Base-by-base conservation (phyloP, 2,797 vertebrate genomes). In the Lepidocolaptes lacrymiger region DNA sequence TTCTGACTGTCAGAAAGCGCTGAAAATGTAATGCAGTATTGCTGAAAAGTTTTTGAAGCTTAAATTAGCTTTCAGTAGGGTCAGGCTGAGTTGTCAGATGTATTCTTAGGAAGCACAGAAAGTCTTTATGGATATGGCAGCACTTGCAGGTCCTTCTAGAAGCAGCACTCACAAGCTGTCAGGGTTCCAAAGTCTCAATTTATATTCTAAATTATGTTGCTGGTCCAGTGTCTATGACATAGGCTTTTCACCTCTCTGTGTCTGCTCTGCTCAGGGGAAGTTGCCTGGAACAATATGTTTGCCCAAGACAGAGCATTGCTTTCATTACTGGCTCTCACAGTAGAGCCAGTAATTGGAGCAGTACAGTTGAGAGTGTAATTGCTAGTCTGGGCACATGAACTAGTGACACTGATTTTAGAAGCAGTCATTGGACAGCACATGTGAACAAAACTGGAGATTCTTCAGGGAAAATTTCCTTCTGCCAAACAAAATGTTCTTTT, bases 11-110 rank as follows among this genome's bases (percentile, higher is more conserved):
- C 69, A 61, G 37, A 55, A 41, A 19, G 39, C 39, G 80, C 63
- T 18, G 2, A 79, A 88, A 86, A 90, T 77, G 62, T 0, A 4
- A 37, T 78, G 26, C 37, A 72, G 13, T 82, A 77, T 61, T 92
- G 54, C 63, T 80, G 68, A 92, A 85, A 82, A 83, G 46, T 72
- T 72, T 91, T 61, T 83, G n/a, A 67, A 88, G 27, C 52, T 91
- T 74, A 94, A 91, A 74, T 94, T 85, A 85, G 46, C 84, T 85
- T 92, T 79, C 22, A 16, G 14, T 39, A 71, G 91, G 89, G 54
- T 24, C 67, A 67, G 14, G 11, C n/a, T 76, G 79, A 85, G 51
- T 79, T 89, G 92, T 88, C 84, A 95, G 68, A 80, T 46, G 0
- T 39, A 30, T 85, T 72, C 78, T 64, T 75, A 85, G 72, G 43